A percentile compares a stretch with the other conserved stretches of the same genome.
phyloP scores from a whole-genome alignment of 2,113 vertebrate species.

The Hypanus sabinus region DNA sequence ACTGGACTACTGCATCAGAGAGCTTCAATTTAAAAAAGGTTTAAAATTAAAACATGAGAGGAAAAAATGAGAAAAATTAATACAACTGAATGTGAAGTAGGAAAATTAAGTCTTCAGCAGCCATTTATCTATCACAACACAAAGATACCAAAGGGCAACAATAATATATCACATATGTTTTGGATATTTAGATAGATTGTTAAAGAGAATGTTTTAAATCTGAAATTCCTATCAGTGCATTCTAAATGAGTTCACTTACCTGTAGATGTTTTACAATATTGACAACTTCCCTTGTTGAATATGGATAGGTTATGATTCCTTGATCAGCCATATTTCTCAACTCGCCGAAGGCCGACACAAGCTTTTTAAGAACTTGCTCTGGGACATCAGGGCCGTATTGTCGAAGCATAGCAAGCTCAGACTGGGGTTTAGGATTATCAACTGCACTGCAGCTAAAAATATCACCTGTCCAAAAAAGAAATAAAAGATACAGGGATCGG shows the following conservation, averaged over 20 bases:
- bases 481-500: neutral
- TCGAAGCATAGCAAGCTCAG: conserved; percentile 86
- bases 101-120: neutral
- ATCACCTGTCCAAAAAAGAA: conserved; percentile 64
- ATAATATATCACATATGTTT: neutral
- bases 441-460: conserved; percentile 97
- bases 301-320: conserved; percentile 91
- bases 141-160: neutral
- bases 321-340: conserved; percentile 86
- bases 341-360: conserved; percentile 89
- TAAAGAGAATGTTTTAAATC: neutral
- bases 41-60: neutral
- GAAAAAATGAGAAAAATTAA: neutral
- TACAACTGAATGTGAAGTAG: neutral
- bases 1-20: neutral
- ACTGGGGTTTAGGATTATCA: conserved; percentile 85
- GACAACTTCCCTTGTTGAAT: conserved; percentile 93
- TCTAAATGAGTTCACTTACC: conserved; percentile 54
- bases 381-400: conserved; percentile 84
- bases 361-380: conserved; percentile 69
- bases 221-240: neutral
- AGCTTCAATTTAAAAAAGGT: neutral
- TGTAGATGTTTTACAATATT: conserved; percentile 94
- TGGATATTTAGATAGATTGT: neutral
- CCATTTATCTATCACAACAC: too few species aligned